Base-by-base conservation (phyloP, 2,113 vertebrate species). In the Lanius ludovicianus region DNA sequence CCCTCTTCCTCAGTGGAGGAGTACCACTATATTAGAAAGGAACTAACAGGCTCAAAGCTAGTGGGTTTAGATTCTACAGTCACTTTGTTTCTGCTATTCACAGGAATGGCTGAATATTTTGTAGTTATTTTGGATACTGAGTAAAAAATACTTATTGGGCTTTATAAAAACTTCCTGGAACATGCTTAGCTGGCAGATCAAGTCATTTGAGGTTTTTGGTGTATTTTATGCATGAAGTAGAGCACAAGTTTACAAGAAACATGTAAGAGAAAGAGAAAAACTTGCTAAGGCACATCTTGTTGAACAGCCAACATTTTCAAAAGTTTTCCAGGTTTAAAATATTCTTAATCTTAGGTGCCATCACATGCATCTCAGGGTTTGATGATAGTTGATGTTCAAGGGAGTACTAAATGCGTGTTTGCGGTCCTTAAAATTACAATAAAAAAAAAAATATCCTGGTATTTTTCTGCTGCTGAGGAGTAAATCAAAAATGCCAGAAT, bases 41-140 rank as follows among this genome's bases (percentile, higher is more conserved):
- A 78, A 56, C 47, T 23, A n/a, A 41, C 25, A 46, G 9, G 1
- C 22, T 20, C 14, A 53, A 35, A 68, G 17, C 3, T 3, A 2
- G 7, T 6, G 20, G 0, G 1, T 55, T 68, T 13, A 8, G 8
- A 39, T 70, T 60, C 21, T 37, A n/a, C 16, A n/a, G 6, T 24
- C 10, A 5, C 18, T n/a, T 27, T 37, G 24, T 47, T 86, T 69
- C 55, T 63, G 56, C 87, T 27, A 9, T 28, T 39, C 37, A 17
- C 2, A 15, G 16, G 19, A 83, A 9, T 71, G n/a, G 60, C 65
- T 37, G 55, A 55, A 62, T 60, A 52, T 80, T 90, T 47, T 69
- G 33, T 14, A 77, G 27, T 14, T 70, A 35, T 52, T 87, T 89
- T 71, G 79, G 44, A 44, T 63, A 79, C 37, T 53, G 37, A 75